phyloP scores from a whole-genome alignment of 2,888 invertebrate species.

The Hypolimnas misippus region DNA sequence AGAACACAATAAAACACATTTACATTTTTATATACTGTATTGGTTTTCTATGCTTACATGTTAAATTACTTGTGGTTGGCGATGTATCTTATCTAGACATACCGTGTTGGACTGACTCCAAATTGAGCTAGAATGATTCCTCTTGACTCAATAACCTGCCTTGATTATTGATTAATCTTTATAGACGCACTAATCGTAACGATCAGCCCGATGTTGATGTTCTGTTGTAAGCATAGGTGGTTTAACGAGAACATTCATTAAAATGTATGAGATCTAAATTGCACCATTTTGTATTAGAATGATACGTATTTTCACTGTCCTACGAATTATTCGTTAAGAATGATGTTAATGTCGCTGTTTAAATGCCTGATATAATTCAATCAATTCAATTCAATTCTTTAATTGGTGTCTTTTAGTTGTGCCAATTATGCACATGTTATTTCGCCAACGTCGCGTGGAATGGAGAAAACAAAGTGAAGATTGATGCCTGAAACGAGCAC shows the following conservation, averaged over 20 bases:
- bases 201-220: slow-evolving; percentile 23
- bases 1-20: not conserved
- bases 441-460: no score
- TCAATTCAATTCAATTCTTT: no score
- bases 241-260: slow-evolving; percentile 12
- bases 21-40: slow-evolving; percentile 19
- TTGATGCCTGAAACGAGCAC: no score
- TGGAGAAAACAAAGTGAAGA: no score
- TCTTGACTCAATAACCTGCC: slow-evolving; percentile 51
- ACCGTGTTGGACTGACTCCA: slow-evolving; percentile 63
- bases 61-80: slow-evolving; percentile 48
- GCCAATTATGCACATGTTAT: no score
- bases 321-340: slow-evolving; percentile 16
- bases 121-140: slow-evolving; percentile 56
- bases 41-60: slow-evolving; percentile 21
- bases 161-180: slow-evolving; percentile 36
- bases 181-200: slow-evolving; percentile 25
- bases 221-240: slow-evolving; percentile 17
- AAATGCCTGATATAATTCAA: no score
- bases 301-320: slow-evolving; percentile 10
- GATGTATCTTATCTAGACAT: slow-evolving; percentile 58
- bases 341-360: slow-evolving; percentile 8
- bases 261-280: slow-evolving; percentile 24
- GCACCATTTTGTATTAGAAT: slow-evolving; percentile 12
- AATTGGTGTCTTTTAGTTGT: no score